Percentiles rank a stretch among this genome's conserved stretches.
Evolutionary conservation across 2,113 vertebrate species (phyloP).

Genomic region (Sander lucioperca): DNA sequence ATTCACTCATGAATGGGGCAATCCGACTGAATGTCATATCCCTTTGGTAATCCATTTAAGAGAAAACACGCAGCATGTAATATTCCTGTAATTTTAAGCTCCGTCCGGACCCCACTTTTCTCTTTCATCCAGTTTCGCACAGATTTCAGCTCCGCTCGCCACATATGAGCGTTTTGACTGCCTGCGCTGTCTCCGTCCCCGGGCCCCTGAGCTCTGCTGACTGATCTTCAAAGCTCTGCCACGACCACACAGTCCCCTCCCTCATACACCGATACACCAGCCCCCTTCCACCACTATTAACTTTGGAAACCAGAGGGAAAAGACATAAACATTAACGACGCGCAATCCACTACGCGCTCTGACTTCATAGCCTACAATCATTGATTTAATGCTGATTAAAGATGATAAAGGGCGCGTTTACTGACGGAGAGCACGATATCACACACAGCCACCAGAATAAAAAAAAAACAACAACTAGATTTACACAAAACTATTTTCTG

Average conservation of each 20-base stretch:
- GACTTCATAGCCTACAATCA: slow-evolving; percentile 18
- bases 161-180: slow-evolving; percentile 45
- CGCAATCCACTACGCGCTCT: slow-evolving; percentile 22
- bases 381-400: slow-evolving; percentile 29
- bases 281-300: slow-evolving; percentile 75
- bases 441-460: neutral
- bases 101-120: slow-evolving; percentile 56
- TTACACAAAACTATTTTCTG: neutral
- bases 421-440: neutral
- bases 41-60: slow-evolving; percentile 79
- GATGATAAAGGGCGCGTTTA: slow-evolving; percentile 15
- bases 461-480: neutral
- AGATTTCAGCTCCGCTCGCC: slow-evolving; percentile 69
- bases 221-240: slow-evolving; percentile 85
- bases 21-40: slow-evolving; percentile 70
- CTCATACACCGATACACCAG: slow-evolving; percentile 51
- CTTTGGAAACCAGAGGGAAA: slow-evolving; percentile 73
- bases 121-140: slow-evolving; percentile 69
- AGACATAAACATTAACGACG: slow-evolving; percentile 65
- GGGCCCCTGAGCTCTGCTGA: slow-evolving; percentile 80
- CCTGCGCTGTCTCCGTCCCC: slow-evolving; percentile 66
- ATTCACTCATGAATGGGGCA: slow-evolving; percentile 66
- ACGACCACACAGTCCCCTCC: slow-evolving; percentile 78
- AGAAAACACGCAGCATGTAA: slow-evolving; percentile 63
- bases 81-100: slow-evolving; percentile 64